Evolutionary conservation across 35 echinoderm and acorn worm species (phyloP).

Genomic region (Eucidaris tribuloides): DNA sequence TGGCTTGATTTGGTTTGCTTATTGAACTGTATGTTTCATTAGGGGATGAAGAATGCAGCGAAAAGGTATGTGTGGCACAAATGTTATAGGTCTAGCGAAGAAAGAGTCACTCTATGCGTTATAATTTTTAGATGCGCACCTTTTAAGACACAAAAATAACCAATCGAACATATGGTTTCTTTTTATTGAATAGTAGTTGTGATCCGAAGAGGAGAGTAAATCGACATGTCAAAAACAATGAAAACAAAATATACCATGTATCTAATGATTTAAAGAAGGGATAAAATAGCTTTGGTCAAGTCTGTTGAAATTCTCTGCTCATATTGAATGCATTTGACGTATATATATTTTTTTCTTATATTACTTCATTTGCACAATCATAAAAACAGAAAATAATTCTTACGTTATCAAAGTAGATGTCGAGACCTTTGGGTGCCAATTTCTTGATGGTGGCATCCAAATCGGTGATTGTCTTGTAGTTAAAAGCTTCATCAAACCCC

Average conservation of each 20-base stretch:
- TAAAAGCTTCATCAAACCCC: constrained; percentile 40
- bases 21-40: no score
- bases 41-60: no score
- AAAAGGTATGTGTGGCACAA: no score
- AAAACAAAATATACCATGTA: background rate
- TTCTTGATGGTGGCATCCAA: constrained; percentile 55
- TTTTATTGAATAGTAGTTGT: no score
- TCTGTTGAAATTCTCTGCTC: background rate
- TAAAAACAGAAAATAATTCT: background rate
- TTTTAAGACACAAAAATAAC: background rate
- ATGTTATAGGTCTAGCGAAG: no score
- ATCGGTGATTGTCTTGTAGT: constrained; percentile 25
- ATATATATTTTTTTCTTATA: no score
- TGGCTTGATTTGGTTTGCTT: no score
- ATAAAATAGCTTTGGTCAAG: background rate
- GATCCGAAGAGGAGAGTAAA: no score
- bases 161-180: no score
- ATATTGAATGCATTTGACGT: no score
- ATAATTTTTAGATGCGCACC: background rate
- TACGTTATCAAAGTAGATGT: constrained; percentile 95
- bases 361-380: no score
- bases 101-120: background rate
- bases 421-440: constrained; percentile 65
- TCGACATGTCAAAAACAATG: background rate
- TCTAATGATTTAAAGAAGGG: background rate